A percentile compares a stretch with the other conserved stretches of the same genome.
Evolutionary conservation across 2,888 invertebrate genomes (phyloP).

Genomic region (Acanthosoma haemorrhoidale): DNA sequence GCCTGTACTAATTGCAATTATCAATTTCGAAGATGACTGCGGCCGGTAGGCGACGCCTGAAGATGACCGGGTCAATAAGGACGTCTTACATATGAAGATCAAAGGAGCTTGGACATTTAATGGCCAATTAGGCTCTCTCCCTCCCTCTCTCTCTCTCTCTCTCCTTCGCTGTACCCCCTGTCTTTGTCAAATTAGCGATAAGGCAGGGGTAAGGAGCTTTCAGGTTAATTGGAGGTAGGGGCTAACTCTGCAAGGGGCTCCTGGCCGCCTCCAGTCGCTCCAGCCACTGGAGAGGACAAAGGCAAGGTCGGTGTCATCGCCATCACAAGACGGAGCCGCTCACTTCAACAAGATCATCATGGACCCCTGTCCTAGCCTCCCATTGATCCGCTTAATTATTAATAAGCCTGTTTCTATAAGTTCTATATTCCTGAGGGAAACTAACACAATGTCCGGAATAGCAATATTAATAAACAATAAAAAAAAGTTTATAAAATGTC

Average conservation of each 20-base stretch:
- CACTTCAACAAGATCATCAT: neutral
- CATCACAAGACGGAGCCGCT: neutral
- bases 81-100: constrained; percentile 12
- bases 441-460: neutral
- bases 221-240: constrained; percentile 20
- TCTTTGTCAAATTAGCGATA: neutral
- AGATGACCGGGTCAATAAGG: constrained; percentile 22
- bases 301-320: neutral
- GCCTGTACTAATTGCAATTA: constrained; percentile 25
- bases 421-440: no score
- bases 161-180: neutral
- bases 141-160: neutral
- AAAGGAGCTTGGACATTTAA: constrained; percentile 21
- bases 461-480: neutral
- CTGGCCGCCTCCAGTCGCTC: neutral
- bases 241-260: neutral
- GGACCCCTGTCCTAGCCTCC: neutral
- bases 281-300: neutral
- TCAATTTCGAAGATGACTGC: neutral
- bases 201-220: constrained; percentile 24
- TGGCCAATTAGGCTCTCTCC: constrained; percentile 6
- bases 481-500: neutral
- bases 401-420: neutral
- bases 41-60: neutral
- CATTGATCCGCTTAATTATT: neutral